Percentiles rank a stretch among this genome's conserved stretches.
Evolutionary conservation across 2,888 invertebrate genomes (phyloP).

Genomic region (Tetrapedia diversipes): DNA sequence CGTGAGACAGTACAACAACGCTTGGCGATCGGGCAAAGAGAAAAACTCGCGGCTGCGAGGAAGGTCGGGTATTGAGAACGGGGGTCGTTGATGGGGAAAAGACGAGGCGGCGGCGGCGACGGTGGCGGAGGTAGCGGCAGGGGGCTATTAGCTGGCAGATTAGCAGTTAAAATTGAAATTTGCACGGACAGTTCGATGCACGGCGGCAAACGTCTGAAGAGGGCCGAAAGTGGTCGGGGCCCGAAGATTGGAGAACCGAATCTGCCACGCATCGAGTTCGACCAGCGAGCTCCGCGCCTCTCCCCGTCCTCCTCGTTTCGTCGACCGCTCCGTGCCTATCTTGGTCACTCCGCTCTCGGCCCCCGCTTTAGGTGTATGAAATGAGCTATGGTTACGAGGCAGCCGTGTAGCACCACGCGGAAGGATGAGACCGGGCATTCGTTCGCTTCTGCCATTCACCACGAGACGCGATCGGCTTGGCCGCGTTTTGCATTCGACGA

Average conservation of each 20-base stretch:
- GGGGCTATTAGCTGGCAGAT: constrained; percentile 82
- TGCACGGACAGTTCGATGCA: constrained; percentile 82
- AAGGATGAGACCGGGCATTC: constrained; percentile 26
- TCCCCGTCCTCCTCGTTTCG: constrained; percentile 51
- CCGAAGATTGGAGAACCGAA: constrained; percentile 80
- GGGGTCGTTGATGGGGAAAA: constrained; percentile 57
- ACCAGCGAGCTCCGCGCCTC: constrained; percentile 58
- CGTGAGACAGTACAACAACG: constrained; percentile 13
- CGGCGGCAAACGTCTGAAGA: constrained; percentile 84
- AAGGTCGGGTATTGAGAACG: constrained; percentile 56
- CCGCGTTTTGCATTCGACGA: constrained; percentile 38
- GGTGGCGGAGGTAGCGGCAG: constrained; percentile 55
- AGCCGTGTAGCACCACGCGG: constrained; percentile 67
- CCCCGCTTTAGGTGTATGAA: constrained; percentile 73
- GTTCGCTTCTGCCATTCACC: constrained; percentile 18
- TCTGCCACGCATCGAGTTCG: constrained; percentile 80
- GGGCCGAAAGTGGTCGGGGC: constrained; percentile 57
- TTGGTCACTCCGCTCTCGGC: constrained; percentile 25
- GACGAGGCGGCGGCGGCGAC: constrained; percentile 37
- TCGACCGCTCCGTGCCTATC: constrained; percentile 38
- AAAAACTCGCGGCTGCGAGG: constrained; percentile 47
- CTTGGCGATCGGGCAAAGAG: constrained; percentile 29
- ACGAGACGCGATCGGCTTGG: constrained; percentile 30
- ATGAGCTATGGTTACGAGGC: constrained; percentile 78
- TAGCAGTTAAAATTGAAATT: constrained; percentile 83